phyloP scores from a whole-genome alignment of 2,113 vertebrate species.

The Notarius quadriscutis region DNA sequence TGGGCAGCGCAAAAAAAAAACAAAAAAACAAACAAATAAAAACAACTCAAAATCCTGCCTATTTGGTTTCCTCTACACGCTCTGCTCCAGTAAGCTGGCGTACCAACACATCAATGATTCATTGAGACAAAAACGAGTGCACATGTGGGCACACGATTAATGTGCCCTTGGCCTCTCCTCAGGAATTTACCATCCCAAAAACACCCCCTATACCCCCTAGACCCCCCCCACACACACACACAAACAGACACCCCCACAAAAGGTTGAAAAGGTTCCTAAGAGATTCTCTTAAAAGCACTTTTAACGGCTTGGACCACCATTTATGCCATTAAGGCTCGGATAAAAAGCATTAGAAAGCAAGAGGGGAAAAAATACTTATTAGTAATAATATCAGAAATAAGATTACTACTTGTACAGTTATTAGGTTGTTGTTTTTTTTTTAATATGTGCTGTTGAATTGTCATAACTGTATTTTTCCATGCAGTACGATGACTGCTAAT shows the following conservation, averaged over 20 bases:
- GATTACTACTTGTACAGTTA: not conserved
- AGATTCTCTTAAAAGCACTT: constrained; percentile 30
- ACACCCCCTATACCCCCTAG: not conserved
- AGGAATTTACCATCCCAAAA: constrained; percentile 52
- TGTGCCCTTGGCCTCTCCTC: constrained; percentile 47
- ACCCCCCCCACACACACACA: not conserved
- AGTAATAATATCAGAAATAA: not conserved
- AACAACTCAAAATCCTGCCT: constrained; percentile 27
- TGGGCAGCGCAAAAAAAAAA: not conserved
- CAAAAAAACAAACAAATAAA: not conserved
- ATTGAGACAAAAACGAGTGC: constrained; percentile 57
- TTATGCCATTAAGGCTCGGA: not conserved
- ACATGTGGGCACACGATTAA: constrained; percentile 59
- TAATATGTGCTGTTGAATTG: not conserved
- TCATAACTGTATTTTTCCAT: not conserved
- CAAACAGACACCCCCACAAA: too few species aligned
- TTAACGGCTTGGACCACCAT: not conserved
- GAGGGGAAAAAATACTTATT: not conserved
- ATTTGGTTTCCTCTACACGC: constrained; percentile 20
- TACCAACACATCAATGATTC: constrained; percentile 60
- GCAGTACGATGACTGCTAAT: not conserved
- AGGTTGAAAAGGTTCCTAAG: constrained; percentile 24
- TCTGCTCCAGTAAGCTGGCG: constrained; percentile 23
- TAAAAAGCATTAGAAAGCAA: constrained; percentile 1
- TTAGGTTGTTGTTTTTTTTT: constrained; percentile 18